phyloP scores from a whole-genome alignment of 1,140 invertebrate species.

The Pseudomyrmex gracilis region DNA sequence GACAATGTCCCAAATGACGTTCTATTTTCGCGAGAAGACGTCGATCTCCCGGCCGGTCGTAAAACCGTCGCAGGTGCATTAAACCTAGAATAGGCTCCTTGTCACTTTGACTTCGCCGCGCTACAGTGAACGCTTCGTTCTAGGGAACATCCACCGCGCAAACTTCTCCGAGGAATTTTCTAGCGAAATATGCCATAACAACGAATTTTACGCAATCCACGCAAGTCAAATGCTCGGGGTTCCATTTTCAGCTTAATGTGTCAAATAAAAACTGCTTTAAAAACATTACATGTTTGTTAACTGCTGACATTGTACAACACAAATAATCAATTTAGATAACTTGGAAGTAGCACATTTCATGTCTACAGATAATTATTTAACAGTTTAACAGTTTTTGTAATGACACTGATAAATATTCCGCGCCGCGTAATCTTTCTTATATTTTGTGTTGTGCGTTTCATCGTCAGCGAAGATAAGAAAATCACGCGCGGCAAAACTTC shows the following conservation, averaged over 20 bases:
- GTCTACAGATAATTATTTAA: not conserved
- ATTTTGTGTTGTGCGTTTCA: constrained; percentile 1
- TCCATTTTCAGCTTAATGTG: no score
- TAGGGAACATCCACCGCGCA: not conserved
- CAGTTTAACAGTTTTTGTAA: no score
- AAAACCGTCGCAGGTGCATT: constrained; percentile 72
- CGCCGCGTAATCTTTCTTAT: constrained; percentile 11
- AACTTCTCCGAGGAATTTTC: constrained; percentile 28
- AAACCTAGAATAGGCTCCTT: constrained; percentile 71
- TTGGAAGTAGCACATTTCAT: not conserved
- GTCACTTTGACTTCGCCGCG: constrained; percentile 17
- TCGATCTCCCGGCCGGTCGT: constrained; percentile 73
- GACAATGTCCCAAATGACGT: constrained; percentile 75
- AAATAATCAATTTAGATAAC: not conserved
- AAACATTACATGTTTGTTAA: not conserved
- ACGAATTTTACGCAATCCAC: not conserved
- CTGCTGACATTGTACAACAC: not conserved
- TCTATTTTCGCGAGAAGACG: constrained; percentile 78
- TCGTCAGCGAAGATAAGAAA: constrained; percentile 25
- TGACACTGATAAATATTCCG: no score
- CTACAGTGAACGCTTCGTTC: constrained; percentile 21
- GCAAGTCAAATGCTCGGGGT: not conserved
- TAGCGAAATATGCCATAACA: not conserved
- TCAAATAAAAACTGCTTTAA: no score
- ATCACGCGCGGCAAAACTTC: constrained; percentile 1